Base-by-base conservation (phyloP, 2,888 invertebrate genomes). In the Trileptium ribeirensis region DNA sequence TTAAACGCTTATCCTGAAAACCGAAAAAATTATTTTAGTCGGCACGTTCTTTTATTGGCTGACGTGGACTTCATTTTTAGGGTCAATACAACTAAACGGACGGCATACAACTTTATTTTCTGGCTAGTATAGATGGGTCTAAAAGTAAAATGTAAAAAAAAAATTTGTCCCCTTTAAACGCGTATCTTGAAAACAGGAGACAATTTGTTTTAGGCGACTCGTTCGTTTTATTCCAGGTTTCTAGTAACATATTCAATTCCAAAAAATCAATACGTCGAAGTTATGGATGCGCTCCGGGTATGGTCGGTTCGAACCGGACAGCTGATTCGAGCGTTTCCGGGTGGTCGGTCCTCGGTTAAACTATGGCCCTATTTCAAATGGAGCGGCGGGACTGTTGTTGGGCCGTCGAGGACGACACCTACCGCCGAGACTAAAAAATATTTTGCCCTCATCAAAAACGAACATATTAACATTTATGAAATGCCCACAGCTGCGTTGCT, bases 241-340 rank as follows among this genome's bases (percentile, higher is more conserved):
- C 90, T 98, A 84, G 95, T 98, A 0, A 96, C 97, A 0, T 97
- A 96, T 89, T 95, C 97, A 51, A 94, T 96, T 90, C 83, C 90
- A 89, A 70, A 90, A 89, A 84, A 92, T 80, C 84, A 80, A 80
- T 84, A 92, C 0, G 86, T 87, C 92, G 89, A 94, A 92, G 90
- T 96, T 93, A 90, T 91, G 84, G 94, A 94, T 87, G 93, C 96
- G 29, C 88, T 92, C 82, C 94, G 96, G 81, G 94, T 99, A 87
- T 99, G 97, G 97, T 97, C 99, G 89, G 95, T 97, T 83, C 92
- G 95, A 84, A 96, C 97, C 1, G 97, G 96, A 8, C 92, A 93
- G 86, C 96, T 96, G 88, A 97, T 96, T 88, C 93, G 97, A 85
- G 93, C 94, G 0, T 98, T 98, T 89, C 92, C 92, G 81, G 77